Percentiles rank a stretch among this genome's conserved stretches.
These are phyloP conservation scores for Sylvicola fuscatus DNA, from an alignment of 2,888 invertebrate species.

Conservation along the genomic window DNA sequence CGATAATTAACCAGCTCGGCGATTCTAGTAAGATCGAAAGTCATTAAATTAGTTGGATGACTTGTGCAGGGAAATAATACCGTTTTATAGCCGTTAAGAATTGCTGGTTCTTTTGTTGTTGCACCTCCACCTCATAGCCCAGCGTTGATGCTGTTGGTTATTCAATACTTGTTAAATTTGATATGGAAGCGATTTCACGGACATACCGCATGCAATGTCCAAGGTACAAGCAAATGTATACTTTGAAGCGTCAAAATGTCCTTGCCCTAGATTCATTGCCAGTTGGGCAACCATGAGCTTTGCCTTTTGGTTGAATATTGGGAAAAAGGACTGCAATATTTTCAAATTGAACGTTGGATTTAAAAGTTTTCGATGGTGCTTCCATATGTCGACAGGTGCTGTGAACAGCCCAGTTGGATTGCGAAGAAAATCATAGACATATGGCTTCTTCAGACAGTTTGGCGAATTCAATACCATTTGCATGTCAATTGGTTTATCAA, in stretches of 20 bases:
- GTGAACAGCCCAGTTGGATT: constrained; percentile 3
- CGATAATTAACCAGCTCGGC: constrained; percentile 2
- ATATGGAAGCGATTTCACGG: too few relatives aligned
- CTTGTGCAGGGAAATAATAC: too few relatives aligned
- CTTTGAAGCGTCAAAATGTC: constrained; percentile 4
- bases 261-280: constrained; percentile 2
- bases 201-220: constrained; percentile 6
- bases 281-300: constrained; percentile 4
- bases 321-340: constrained; percentile 11
- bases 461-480: constrained; percentile 4
- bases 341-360: constrained; percentile 11
- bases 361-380: constrained; percentile 9
- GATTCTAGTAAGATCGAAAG: constrained; percentile 1
- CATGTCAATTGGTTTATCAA: constrained; percentile 2
- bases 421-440: constrained; percentile 3
- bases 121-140: constrained; percentile 4
- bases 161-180: too few relatives aligned
- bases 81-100: constrained; percentile 1
- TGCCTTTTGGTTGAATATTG: constrained; percentile 10
- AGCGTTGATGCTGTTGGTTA: constrained; percentile 4
- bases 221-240: constrained; percentile 6
- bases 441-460: constrained; percentile 4
- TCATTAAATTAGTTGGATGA: too few relatives aligned
- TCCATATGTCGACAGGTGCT: constrained; percentile 1
- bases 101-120: constrained; percentile 2